These are phyloP conservation scores for Drosophila sp. DNA, from an alignment of 1,140 invertebrate genomes.

Conservation along the genomic window DNA sequence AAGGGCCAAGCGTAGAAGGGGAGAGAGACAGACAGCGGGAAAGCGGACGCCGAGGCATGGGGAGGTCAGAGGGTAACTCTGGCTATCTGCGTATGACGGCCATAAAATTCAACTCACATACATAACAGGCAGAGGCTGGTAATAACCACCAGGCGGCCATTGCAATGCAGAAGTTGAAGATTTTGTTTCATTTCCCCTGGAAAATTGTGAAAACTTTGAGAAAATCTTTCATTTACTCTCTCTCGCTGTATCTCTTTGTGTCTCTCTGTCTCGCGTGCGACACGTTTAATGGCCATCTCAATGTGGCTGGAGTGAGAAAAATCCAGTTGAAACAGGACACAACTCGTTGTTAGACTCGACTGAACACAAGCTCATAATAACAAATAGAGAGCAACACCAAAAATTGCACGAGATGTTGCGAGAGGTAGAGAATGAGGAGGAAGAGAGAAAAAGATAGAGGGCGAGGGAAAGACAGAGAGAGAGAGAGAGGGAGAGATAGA, in stretches of 20 bases:
- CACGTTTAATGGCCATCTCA: constrained; percentile 71
- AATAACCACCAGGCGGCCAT: constrained; percentile 77
- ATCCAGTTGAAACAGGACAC: constrained; percentile 2
- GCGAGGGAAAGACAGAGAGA: no score
- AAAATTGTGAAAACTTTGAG: constrained; percentile 33
- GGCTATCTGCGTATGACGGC: constrained; percentile 77
- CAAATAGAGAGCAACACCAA: not conserved
- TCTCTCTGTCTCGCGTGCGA: constrained; percentile 23
- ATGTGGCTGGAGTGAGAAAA: constrained; percentile 36
- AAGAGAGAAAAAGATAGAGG: not conserved
- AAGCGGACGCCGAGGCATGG: no score
- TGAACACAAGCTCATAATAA: constrained; percentile 10
- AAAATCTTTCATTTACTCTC: not conserved
- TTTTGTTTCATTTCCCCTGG: constrained; percentile 59
- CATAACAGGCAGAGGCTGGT: constrained; percentile 30
- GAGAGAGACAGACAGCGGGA: no score
- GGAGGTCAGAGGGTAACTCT: constrained; percentile 5
- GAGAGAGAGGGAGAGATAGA: not conserved
- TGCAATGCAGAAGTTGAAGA: constrained; percentile 66
- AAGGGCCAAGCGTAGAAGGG: not conserved
- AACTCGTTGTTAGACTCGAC: constrained; percentile 5
- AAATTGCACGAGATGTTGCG: not conserved
- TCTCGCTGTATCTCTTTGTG: constrained; percentile 7
- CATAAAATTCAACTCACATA: constrained; percentile 79
- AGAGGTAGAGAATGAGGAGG: not conserved